Base-by-base conservation (phyloP, 2,888 invertebrate genomes). In the Drosophila melanocephala region DNA sequence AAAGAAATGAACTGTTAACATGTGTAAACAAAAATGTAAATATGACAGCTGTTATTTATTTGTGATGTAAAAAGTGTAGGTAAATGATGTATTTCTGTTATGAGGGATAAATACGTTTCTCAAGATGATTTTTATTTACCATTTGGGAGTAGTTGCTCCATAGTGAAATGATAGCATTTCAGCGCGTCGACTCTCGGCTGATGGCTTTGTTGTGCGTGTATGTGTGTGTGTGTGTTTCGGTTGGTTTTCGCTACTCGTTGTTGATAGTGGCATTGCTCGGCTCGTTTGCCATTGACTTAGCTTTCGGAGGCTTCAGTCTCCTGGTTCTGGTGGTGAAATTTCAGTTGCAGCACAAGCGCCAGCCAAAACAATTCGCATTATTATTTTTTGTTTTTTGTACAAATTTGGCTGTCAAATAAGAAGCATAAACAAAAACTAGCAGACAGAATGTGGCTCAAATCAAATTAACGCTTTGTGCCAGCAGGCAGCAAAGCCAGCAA, bases 241-340 rank as follows among this genome's bases (percentile, higher is more conserved):
- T 68, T 47, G 39, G 39, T 60, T 56, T 50, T 33, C 26, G 58
- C 62, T 52, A 69, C 69, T 80, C 65, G 79, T 63, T 63, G 75
- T 75, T 81, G 77, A 72, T 81, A 77, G 79, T 81, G 72, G 69
- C 81, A 81, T 72, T 81, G 77, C 60, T 79, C 79, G 81, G 81
- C 62, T 67, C 59, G 77, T 12, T 51, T 50, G 77, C 64, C 42
- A 65, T 52, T 72, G 37, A 79, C 59, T 81, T 86, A 64, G 82
- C 82, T 87, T 75, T 69, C 80, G 74, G 66, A 65, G 72, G 68
- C 81, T 63, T 60, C 57, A 60, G 55, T 63, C 56, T 65, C 57
- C 47, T 77, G 64, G 77, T 50, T 60, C 62, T 37, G 78, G 79
- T 80, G 82, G 82, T 80, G 75, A 60, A 68, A 69, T 56, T 82